A percentile compares a stretch with the other conserved stretches of the same genome.
Conservation (phyloP, 2,797 vertebrate genomes). For the Natrix natrix region DNA sequence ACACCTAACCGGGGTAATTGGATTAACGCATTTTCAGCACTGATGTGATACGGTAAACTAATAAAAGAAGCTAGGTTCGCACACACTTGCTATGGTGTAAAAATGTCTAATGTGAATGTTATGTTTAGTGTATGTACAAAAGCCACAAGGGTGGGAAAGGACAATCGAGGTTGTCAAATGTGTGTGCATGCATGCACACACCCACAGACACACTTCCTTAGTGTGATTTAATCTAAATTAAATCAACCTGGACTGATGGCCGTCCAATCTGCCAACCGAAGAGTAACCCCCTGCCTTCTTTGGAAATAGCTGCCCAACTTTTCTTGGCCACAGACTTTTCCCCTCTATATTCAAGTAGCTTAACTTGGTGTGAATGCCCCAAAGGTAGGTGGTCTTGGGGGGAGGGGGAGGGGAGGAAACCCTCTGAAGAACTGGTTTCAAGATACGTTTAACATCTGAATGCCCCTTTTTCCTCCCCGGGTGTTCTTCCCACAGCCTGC, state of each 20-base stretch:
- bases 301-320: not conserved
- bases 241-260: not conserved
- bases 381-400: not conserved
- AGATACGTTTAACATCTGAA: not conserved
- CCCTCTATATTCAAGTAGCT: not conserved
- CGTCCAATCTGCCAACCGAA: not conserved
- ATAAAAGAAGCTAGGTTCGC: not conserved
- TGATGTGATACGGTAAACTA: not conserved
- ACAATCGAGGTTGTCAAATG: not conserved
- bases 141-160: not conserved
- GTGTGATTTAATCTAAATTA: not conserved
- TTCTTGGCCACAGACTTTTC: not conserved
- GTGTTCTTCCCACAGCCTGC: not conserved
- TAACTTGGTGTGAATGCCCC: not conserved
- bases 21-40: not conserved
- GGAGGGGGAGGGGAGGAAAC: not conserved
- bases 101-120: not conserved
- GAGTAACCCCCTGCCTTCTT: not conserved
- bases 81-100: not conserved
- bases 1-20: not conserved
- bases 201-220: not conserved
- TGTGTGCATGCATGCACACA: fast-evolving
- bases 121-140: not conserved
- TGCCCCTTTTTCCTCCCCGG: not conserved
- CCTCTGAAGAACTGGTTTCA: not conserved